Evolutionary conservation across 2,888 invertebrate species (phyloP).

Genomic region (Drosophila leonis): DNA sequence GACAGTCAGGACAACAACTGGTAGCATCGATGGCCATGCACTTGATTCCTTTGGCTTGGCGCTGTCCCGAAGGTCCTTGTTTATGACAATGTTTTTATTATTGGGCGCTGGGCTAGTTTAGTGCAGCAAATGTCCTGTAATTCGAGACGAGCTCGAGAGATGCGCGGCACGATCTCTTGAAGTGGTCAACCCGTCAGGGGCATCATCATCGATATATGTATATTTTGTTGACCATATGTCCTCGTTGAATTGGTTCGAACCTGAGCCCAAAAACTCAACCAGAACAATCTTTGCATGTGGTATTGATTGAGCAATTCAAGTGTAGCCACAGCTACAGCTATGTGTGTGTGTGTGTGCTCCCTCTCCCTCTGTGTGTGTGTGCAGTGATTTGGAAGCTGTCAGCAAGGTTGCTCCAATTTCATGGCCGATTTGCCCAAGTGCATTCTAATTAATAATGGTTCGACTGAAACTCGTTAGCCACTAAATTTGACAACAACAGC

Average conservation of each 20-base stretch:
- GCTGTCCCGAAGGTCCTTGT: conserved; percentile 60
- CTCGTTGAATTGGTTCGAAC: conserved; percentile 55
- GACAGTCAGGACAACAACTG: conserved; percentile 39
- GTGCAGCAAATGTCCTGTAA: conserved; percentile 57
- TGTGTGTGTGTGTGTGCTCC: conserved; percentile 10
- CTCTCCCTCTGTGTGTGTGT: not conserved
- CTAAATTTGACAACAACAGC: conserved; percentile 68
- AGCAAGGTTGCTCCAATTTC: conserved; percentile 77
- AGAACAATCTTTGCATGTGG: conserved; percentile 65
- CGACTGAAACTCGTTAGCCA: conserved; percentile 45
- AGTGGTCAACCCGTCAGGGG: conserved; percentile 71
- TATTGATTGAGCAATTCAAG: conserved; percentile 76
- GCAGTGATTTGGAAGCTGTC: conserved; percentile 72
- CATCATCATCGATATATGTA: conserved; percentile 14
- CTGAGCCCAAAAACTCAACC: conserved; percentile 46
- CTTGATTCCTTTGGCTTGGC: conserved; percentile 51
- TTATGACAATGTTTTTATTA: conserved; percentile 73
- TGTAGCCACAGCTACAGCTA: conserved; percentile 29
- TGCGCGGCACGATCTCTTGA: conserved; percentile 55
- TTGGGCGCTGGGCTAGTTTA: conserved; percentile 52
- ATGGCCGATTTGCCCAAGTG: conserved; percentile 73
- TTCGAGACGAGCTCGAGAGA: conserved; percentile 50
- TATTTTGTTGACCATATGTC: conserved; percentile 65
- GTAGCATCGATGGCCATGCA: conserved; percentile 55
- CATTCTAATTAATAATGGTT: conserved; percentile 68